Base-by-base conservation (phyloP, 1,140 invertebrate species). In the Dreissena polymorpha region DNA sequence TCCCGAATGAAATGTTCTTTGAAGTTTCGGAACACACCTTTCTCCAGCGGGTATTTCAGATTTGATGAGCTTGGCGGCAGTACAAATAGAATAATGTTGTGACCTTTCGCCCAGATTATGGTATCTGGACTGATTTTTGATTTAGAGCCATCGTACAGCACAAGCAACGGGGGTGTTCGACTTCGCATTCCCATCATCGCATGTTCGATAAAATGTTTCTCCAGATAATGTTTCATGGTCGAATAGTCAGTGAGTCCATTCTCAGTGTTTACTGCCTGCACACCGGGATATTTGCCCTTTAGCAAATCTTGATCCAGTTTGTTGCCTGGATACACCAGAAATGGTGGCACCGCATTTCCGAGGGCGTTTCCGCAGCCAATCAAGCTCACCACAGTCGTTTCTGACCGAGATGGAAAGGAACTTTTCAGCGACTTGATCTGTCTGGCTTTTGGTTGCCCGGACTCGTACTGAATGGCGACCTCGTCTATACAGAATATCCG, bases 221-320 rank as follows among this genome's bases (percentile, higher is more conserved):
- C 78, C 27, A 81, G 29, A 55, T 81, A 81, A 51, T 81, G 71
- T 53, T 70, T 81, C 57, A 81, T 81, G 25, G 78, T 72, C 5
- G 23, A 63, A 70, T 81, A 81, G 53, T 81, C 78, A 2, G 78
- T 81, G 13, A 81, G 78, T 16, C 78, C 78, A 73, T 81, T 81
- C 53, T 81, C 78, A 64, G 78, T 72, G 14, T 53, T 49, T 21
- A 67, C 60, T 18, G 69, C 78, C 29, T 81, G 78, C 18, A 81
- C 78, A n/a, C 78, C 78, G 10, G 78, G 78, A 23, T 81, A 81
- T 60, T 81, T 81, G 8, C 78, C 78, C 64, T 81, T 81, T 53
- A 81, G 16, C 21, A 81, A 51, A 53, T 71, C 68, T 3, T 60
- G 53, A 21, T 69, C 67, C 69, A 81, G 53, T 55, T 50, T 71